phyloP scores from a whole-genome alignment of 1,140 invertebrate genomes.

The Zaprionus gabonicus region DNA sequence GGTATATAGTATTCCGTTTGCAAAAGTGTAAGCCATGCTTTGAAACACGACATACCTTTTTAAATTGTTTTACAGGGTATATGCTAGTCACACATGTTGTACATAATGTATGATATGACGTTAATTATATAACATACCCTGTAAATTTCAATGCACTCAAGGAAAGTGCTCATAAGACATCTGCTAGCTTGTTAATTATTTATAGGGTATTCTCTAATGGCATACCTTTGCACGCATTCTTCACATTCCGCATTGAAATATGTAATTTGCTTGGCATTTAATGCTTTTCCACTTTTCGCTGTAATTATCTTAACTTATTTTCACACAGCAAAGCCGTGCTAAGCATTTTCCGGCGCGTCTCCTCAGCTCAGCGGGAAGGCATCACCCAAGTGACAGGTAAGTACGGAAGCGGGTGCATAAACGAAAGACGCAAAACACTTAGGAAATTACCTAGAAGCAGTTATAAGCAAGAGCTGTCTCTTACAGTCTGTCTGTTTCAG shows the following conservation, averaged over 20 bases:
- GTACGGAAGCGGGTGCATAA: conserved; percentile 12
- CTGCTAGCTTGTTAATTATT: background rate
- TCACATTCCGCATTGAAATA: conserved; percentile 21
- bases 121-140: background rate
- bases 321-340: conserved; percentile 76
- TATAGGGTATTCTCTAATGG: background rate
- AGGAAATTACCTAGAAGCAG: conserved; percentile 8
- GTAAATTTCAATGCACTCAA: background rate
- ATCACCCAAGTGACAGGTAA: conserved; percentile 85
- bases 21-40: too few species aligned
- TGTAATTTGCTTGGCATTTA: conserved; percentile 13
- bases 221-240: background rate
- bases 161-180: background rate
- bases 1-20: too few species aligned
- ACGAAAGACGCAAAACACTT: conserved; percentile 18
- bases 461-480: background rate
- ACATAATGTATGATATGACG: too few species aligned
- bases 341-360: conserved; percentile 74
- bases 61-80: too few species aligned
- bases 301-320: conserved; percentile 37
- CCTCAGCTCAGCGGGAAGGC: conserved; percentile 79
- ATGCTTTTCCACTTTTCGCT: conserved; percentile 6
- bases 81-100: too few species aligned
- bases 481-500: background rate
- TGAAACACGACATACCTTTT: too few species aligned